Percentiles rank a stretch among this genome's conserved stretches.
phyloP scores from a whole-genome alignment of 2,797 vertebrate species.

The Muraenolepis orangiensis region DNA sequence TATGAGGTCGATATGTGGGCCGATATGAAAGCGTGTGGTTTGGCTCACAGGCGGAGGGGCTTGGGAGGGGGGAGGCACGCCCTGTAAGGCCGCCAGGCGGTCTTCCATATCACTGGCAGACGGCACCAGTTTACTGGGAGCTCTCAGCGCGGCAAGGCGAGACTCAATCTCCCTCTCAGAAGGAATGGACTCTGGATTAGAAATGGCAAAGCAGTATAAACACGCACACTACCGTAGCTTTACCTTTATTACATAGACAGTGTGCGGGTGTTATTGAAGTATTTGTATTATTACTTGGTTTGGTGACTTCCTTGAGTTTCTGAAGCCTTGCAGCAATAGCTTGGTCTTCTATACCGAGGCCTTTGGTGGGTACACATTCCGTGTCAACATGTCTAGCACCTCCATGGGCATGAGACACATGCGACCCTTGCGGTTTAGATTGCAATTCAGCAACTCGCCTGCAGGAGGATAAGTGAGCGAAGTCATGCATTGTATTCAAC shows the following conservation, averaged over 20 bases:
- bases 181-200: constrained; percentile 78
- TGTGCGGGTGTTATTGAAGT: not conserved
- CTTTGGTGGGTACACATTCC: constrained; percentile 49
- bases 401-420: constrained; percentile 47
- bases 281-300: constrained; percentile 78
- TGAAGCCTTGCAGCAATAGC: constrained; percentile 87
- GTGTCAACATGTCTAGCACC: constrained; percentile 38
- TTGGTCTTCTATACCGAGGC: constrained; percentile 82
- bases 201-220: constrained; percentile 3
- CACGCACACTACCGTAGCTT: not conserved
- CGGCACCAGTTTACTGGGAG: constrained; percentile 69
- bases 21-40: constrained; percentile 5
- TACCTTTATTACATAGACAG: not conserved
- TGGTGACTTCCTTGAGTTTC: constrained; percentile 84
- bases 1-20: not conserved
- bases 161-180: constrained; percentile 89
- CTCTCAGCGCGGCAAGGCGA: constrained; percentile 84
- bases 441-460: constrained; percentile 91
- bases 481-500: constrained; percentile 14
- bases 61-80: constrained; percentile 73
- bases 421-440: constrained; percentile 79
- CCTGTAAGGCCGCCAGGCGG: constrained; percentile 83
- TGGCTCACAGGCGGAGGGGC: constrained; percentile 73
- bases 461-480: constrained; percentile 23
- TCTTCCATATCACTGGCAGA: constrained; percentile 85